Evolutionary conservation across 2,797 vertebrate species (phyloP), one percentile per base, ranked within the genome.

Genomic region (Microctenopoma stevenorrisi): DNA sequence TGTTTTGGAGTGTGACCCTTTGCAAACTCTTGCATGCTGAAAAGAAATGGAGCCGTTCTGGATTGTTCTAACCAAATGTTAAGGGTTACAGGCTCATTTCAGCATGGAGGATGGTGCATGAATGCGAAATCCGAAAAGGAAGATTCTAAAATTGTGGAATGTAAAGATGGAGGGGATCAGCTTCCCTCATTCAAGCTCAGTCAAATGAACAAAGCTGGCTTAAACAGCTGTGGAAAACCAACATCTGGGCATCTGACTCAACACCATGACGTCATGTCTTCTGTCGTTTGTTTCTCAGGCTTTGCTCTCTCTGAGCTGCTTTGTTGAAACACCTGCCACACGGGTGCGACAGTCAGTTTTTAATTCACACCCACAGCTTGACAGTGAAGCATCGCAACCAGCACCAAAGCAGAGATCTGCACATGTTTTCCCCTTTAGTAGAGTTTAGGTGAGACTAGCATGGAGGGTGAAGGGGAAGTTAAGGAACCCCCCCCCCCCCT

Each of bases 191-290:
- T 60, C 16, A 42, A 56, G 5, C 42, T 52, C 18, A 12, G 18
- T 38, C n/a, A 15, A 48, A 33, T 9, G 7, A 72, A 59, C 59
- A n/a, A 55, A 71, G 14, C 52, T 47, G 9, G n/a, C 62, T 57
- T 46, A 71, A 73, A 69, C 85, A 84, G 60, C 76, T 84, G 81
- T 51, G 48, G 47, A 61, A 48, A 63, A 55, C 15, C 37, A 74
- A 81, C 83, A 83, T 81, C 81, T 86, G 71, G 63, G 11, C 57
- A 22, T 37, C 43, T 28, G 59, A 54, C 42, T 50, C 15, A 3
- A n/a, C 44, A 6, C 4, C 1, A 49, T 76, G 57, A 72, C 6
- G 7, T 80, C 69, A 64, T 38, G 64, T 58, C 62, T 58, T 63
- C 33, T 56, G 46, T 40, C 51, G 46, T 37, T n/a, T 56, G 56